Evolutionary conservation across 2,888 invertebrate genomes (phyloP), one percentile per base, ranked within the genome.

Genomic region (Galerucella calmariensis): DNA sequence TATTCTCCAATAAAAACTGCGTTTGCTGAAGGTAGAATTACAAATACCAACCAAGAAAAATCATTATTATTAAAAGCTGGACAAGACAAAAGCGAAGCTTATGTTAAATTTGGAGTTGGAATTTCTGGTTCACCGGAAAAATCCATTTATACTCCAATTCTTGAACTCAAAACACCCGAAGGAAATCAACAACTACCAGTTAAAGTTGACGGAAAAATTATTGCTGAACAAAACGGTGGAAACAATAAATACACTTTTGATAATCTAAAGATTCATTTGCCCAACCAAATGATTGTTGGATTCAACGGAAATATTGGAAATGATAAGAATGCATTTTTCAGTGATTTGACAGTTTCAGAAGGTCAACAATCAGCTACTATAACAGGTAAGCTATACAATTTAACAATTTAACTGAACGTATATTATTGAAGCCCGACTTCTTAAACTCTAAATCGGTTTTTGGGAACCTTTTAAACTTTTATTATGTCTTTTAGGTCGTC

Each of bases 121-220:
- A 89, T 92, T 20, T 88, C 89, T 53, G 92, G 92, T 8, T 89
- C 89, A 72, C 90, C 88, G 0, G 86, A 85, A 63, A 89, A 89
- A 69, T 84, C 86, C 41, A 87, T 90, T 12, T 94, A 92, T 85
- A 92, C 90, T 77, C 95, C 95, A 0, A 82, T 95, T 0, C 87
- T 94, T 44, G 92, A 93, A 81, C 92, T 92, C 84, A 90, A 90
- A 79, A 83, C 91, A 9, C 92, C 93, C 0, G 89, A 89, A 16
- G 89, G 89, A 53, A 75, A 78, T 11, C 82, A 85, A 75, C 78
- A 80, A 59, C 76, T 85, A 61, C 86, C 88, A 5, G 88, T 91
- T 53, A 89, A 88, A 14, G 88, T 92, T 0, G 90, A 92, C 58
- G 93, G 91, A 75, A 82, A 85, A 77, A 81, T 88, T 3, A 83